Evolutionary conservation across 2,113 vertebrate genomes (phyloP), one percentile per base, ranked within the genome.

Genomic region (Tetrao urogallus): DNA sequence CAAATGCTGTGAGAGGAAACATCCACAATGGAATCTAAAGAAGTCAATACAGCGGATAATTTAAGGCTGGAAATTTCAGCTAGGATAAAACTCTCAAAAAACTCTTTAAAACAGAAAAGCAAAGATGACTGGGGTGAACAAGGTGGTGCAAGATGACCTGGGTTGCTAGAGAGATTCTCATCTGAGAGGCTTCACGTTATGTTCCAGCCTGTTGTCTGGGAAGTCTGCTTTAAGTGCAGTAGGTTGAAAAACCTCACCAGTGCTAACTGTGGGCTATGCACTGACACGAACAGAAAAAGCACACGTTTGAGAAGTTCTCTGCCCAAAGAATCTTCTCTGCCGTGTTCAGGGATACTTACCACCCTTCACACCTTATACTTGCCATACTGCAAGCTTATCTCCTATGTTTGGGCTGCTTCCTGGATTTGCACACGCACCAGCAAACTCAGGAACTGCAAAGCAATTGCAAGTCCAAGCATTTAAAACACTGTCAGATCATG

Each of bases 301-400:
- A 34, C 12, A 25, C 38, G 47, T 10, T 38, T n/a, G 30, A 58
- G 56, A 30, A 67, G 8, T 36, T 85, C 47, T 18, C 16, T 57
- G 8, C 16, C 2, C 71, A 43, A 5, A n/a, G 15, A 38, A 14
- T 47, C 60, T 64, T 78, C 25, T 34, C 42, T 64, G 38, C 25
- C 60, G 15, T 4, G 20, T 4, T n/a, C 73, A 15, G 21, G 21
- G 21, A 73, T 21, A 64, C 30, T 27, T 42, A 47, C 24, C 16
- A 28, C 28, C 61, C 24, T 28, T 38, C 24, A 40, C 36, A 28
- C 8, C 54, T n/a, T 9, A 9, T 42, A 64, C 28, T 27, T 9
- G 3, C 34, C 8, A 34, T 24, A 52, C 0, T 0, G 8, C 13
- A 14, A 69, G 15, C 52, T 67, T 54, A 57, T 24, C 19, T 50